phyloP scores from a whole-genome alignment of 2,797 vertebrate genomes.

The Percopsis omiscomaycus region DNA sequence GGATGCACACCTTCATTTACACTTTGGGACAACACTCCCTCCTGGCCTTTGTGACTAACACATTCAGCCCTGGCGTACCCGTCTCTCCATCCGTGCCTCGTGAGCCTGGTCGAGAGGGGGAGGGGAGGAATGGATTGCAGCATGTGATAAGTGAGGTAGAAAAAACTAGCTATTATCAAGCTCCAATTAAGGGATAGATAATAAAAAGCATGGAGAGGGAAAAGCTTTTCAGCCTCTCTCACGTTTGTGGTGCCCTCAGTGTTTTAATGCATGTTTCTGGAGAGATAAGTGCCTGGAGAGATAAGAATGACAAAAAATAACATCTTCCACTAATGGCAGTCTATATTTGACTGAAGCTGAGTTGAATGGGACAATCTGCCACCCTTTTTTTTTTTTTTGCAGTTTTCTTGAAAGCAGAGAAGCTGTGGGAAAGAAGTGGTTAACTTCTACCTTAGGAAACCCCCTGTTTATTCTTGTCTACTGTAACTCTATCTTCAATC shows the following conservation, averaged over 20 bases:
- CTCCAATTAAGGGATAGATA: neutral
- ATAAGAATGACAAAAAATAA: neutral
- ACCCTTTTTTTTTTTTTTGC: too few relatives aligned
- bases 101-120: slow-evolving; percentile 29
- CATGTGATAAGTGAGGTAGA: neutral
- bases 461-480: too few relatives aligned
- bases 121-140: slow-evolving; percentile 7
- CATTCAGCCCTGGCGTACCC: slow-evolving; percentile 22
- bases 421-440: too few relatives aligned
- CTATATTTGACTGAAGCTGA: slow-evolving; percentile 11
- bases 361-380: too few relatives aligned
- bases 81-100: slow-evolving; percentile 46
- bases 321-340: slow-evolving; percentile 7
- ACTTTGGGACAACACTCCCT: neutral
- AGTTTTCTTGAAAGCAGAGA: too few relatives aligned
- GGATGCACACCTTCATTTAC: neutral
- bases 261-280: neutral
- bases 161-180: neutral
- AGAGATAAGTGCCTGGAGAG: neutral
- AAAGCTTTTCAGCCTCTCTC: neutral
- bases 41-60: neutral
- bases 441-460: too few relatives aligned
- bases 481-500: too few relatives aligned
- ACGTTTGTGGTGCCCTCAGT: neutral
- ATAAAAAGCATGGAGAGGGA: neutral